Evolutionary conservation across 2,113 vertebrate genomes (phyloP).

Genomic region (Astur gentilis): DNA sequence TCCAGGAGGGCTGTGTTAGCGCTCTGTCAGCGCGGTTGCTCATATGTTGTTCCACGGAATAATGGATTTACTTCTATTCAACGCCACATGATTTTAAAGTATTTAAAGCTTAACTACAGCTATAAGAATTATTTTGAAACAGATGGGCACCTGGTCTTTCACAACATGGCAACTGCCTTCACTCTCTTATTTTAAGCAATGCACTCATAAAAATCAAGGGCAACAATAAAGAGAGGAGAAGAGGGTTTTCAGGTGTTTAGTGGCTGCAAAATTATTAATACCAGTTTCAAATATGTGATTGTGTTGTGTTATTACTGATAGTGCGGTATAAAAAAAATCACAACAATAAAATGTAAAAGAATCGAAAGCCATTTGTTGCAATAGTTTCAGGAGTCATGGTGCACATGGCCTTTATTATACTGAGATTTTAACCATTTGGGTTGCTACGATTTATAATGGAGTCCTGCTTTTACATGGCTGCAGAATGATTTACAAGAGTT

Average conservation of each 20-base stretch:
- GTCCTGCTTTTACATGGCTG: neutral
- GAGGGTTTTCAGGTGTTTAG: neutral
- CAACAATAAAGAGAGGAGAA: neutral
- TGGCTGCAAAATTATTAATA: conserved; percentile 32
- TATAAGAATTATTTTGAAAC: neutral
- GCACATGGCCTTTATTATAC: neutral
- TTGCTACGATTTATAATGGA: neutral
- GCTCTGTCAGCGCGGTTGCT: neutral
- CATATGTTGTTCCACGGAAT: neutral
- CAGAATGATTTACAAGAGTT: neutral
- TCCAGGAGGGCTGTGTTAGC: neutral
- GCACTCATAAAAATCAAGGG: neutral
- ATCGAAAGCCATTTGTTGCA: neutral
- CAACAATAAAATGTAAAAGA: neutral
- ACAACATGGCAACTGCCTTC: neutral
- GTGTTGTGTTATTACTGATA: neutral
- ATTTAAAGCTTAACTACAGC: neutral
- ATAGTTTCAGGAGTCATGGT: accelerated
- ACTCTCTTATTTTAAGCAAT: neutral
- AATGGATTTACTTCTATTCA: neutral
- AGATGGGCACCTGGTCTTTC: conserved; percentile 10
- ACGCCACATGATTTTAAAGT: neutral
- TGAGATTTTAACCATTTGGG: neutral
- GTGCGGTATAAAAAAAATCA: neutral
- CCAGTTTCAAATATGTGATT: neutral